A percentile compares a stretch with the other conserved stretches of the same genome.
phyloP scores from a whole-genome alignment of 2,888 invertebrate species.

The Noctuana brunneofusca region DNA sequence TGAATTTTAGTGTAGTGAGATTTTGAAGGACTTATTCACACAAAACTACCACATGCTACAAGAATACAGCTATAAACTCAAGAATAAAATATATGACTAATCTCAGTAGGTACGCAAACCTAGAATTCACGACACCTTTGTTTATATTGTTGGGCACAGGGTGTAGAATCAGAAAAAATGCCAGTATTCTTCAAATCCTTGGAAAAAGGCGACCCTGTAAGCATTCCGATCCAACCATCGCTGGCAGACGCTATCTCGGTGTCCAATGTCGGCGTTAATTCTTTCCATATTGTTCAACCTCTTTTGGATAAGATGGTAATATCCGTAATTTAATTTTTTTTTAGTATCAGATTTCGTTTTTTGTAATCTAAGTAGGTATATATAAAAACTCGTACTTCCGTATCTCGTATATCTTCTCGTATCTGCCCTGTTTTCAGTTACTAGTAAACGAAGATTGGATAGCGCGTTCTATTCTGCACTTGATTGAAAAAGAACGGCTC shows the following conservation, averaged over 20 bases:
- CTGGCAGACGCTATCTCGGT: constrained; percentile 93
- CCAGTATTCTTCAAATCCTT: constrained; percentile 91
- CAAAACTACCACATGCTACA: too few species aligned
- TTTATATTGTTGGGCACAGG: constrained; percentile 70
- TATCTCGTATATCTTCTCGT: too few species aligned
- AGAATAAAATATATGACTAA: too few species aligned
- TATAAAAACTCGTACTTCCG: too few species aligned
- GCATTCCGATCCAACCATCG: constrained; percentile 84
- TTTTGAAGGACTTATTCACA: too few species aligned
- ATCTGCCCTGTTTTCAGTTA: constrained; percentile 65
- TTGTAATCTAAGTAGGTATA: too few species aligned
- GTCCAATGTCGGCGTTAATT: constrained; percentile 91
- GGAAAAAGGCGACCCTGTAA: constrained; percentile 85
- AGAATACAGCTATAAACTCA: too few species aligned
- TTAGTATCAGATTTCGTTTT: too few species aligned
- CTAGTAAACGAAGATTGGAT: constrained; percentile 92
- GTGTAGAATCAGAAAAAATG: constrained; percentile 94
- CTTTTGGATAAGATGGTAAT: constrained; percentile 90
- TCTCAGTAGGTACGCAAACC: too few species aligned
- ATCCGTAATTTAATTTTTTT: background rate
- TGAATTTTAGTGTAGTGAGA: too few species aligned
- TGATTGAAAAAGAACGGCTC: constrained; percentile 91
- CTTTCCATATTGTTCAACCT: constrained; percentile 87
- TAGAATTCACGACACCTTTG: too few species aligned
- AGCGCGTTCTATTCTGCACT: constrained; percentile 88